Evolutionary conservation across 2,888 invertebrate species (phyloP), one percentile per base, ranked within the genome.

Genomic region (Pomacea canaliculata): DNA sequence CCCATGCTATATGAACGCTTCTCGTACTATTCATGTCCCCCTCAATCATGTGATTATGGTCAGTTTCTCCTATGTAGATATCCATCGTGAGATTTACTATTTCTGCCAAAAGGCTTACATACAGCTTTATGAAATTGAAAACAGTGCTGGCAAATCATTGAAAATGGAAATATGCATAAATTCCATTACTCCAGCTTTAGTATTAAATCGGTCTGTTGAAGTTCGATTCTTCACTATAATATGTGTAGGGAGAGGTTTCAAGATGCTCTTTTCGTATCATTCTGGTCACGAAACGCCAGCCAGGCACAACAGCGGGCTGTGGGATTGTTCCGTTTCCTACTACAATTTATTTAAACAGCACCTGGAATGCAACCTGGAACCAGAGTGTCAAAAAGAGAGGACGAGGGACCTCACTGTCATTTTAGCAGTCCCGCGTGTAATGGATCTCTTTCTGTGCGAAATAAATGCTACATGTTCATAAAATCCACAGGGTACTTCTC

Each of bases 391-490:
- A 18, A 37, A 19, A 56, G 59, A 18, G 73, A 67, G 46, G 73
- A 73, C 59, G 73, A 73, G 27, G 73, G 59, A 7, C 46, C 46
- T 9, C 51, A 73, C 67, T 73, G 73, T 67, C 67, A 66, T 9
- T 73, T 66, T 46, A 67, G 66, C 56, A 67, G 23, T 46, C 51
- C 66, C 16, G 73, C 59, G 2, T 73, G 73, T 23, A 59, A 66
- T 7, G 73, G 73, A 4, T 51, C 37, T 9, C 10, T 73, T 7
- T 51, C 67, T 7, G 37, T 67, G 5, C 12, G 59, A 37, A 67
- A 67, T 48, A 73, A 73, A 13, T 73, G 73, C 51, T 73, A 73
- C 59, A 4, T 59, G 1, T 27, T 27, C 27, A 7, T 18, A 23
- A 27, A 67, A n/a, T 49, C 9, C 10, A 18, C 19, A 1, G 10